Conservation (phyloP, 2,888 invertebrate genomes). For the Drosophila anomalipes region DNA sequence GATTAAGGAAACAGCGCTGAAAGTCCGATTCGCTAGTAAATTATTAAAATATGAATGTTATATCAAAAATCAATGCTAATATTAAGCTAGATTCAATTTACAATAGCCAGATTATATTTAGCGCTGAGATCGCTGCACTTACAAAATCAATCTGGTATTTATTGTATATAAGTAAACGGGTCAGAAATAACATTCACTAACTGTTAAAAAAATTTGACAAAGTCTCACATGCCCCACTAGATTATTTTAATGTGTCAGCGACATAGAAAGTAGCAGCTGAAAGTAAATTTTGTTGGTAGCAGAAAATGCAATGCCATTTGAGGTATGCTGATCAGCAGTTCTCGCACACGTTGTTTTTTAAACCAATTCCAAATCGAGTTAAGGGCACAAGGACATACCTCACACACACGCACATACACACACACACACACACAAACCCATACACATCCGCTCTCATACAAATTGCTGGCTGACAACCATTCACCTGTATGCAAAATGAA, state of each 20-base stretch:
- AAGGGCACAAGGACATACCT: constrained; percentile 65
- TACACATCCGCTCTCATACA: background rate
- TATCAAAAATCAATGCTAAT: background rate
- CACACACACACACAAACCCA: constrained; percentile 4
- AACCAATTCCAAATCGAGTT: constrained; percentile 80
- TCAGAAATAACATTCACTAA: background rate
- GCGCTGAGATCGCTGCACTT: background rate
- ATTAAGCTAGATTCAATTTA: background rate
- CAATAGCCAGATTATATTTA: background rate
- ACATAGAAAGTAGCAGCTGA: constrained; percentile 32
- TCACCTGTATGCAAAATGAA: constrained; percentile 81
- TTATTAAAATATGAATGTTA: background rate
- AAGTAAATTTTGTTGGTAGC: constrained; percentile 49
- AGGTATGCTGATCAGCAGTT: constrained; percentile 75
- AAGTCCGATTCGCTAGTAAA: background rate
- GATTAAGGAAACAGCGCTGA: background rate
- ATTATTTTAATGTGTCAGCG: constrained; percentile 3
- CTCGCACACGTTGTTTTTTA: constrained; percentile 66
- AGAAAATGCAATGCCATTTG: constrained; percentile 63
- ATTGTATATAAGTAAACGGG: background rate
- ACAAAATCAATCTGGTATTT: background rate
- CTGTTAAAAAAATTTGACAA: background rate
- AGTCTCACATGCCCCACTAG: background rate
- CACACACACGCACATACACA: background rate
- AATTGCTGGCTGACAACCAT: constrained; percentile 26